phyloP scores from a whole-genome alignment of 2,113 vertebrate genomes.

The Rousettus leschenaultii region DNA sequence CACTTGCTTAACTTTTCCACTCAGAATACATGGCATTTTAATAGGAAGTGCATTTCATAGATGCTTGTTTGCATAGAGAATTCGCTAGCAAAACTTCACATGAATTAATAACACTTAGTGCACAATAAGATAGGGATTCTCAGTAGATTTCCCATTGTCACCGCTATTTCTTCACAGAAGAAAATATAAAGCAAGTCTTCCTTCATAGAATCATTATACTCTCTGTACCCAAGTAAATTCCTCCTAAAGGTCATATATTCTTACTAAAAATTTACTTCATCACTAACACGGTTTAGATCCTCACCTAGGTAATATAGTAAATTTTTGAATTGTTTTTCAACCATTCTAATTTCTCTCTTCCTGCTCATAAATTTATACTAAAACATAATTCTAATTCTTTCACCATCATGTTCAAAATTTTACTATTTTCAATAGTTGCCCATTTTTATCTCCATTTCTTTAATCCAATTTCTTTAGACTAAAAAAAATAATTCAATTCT shows the following conservation, averaged over 20 bases:
- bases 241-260: neutral
- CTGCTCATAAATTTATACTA: neutral
- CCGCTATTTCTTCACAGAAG: neutral
- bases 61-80: neutral
- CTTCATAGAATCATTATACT: neutral
- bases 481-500: too few species aligned
- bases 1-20: neutral
- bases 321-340: neutral
- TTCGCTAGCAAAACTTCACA: neutral
- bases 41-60: neutral
- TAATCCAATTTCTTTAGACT: neutral
- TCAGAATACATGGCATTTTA: neutral
- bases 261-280: neutral
- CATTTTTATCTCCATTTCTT: neutral
- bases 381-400: neutral
- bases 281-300: neutral
- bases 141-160: neutral
- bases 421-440: neutral
- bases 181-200: neutral
- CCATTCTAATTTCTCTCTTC: neutral
- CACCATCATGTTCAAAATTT: neutral
- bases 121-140: neutral
- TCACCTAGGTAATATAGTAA: neutral
- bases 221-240: neutral
- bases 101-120: neutral